These are phyloP conservation scores for Rousettus leschenaultii DNA, from an alignment of 2,113 vertebrate genomes.

Conservation along the genomic window DNA sequence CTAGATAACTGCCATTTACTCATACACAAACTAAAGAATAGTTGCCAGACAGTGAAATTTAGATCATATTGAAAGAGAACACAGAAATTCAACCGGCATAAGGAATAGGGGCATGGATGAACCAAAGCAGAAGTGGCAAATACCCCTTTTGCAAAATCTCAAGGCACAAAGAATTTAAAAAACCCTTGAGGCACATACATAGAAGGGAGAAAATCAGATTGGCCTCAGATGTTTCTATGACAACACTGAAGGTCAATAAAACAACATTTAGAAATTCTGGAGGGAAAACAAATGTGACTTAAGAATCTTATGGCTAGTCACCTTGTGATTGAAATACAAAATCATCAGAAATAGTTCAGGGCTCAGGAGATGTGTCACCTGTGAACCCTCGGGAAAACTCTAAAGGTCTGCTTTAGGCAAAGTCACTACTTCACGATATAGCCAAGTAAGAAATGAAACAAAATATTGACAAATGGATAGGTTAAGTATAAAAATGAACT, in stretches of 20 bases:
- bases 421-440: neutral
- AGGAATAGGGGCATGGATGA: neutral
- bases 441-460: neutral
- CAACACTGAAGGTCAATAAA: neutral
- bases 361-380: neutral
- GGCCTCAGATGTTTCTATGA: neutral
- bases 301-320: neutral
- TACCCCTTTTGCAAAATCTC: neutral
- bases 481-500: neutral
- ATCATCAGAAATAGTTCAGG: neutral
- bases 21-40: neutral
- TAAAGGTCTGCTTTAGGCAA: neutral
- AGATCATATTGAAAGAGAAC: neutral
- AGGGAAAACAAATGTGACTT: neutral
- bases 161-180: neutral
- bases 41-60: neutral
- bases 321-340: neutral
- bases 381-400: neutral
- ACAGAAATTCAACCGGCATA: neutral
- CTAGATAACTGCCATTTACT: neutral
- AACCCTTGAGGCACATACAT: neutral
- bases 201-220: neutral
- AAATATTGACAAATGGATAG: neutral
- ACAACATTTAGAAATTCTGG: conserved; percentile 2
- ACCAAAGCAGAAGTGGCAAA: neutral